Evolutionary conservation across 2,888 invertebrate species (phyloP), one percentile per base, ranked within the genome.

Genomic region (Erebia aethiops): DNA sequence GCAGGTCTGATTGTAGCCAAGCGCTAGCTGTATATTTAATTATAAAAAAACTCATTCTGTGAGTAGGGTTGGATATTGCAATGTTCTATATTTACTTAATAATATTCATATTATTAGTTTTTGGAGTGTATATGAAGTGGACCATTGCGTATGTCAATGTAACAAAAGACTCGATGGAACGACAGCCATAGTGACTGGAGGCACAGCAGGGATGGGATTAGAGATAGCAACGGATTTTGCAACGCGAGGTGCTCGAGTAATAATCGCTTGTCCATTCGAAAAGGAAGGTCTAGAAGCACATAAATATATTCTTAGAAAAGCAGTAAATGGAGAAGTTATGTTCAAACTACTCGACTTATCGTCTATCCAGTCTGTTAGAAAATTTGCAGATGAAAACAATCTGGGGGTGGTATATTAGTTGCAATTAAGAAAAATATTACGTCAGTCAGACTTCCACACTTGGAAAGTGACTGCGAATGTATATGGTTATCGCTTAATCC

Each of bases 271-370:
- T 43, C 89, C 89, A 0, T 84, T 84, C 65, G 73, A 80, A 56
- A 77, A 84, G 11, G 89, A 90, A 78, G 90, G 90, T 0, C 18
- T 2, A 0, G 68, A 62, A 1, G 88, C 87, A 1, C 71, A 69
- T 94, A 95, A 95, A 73, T 94, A 95, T 82, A 95, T 97, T 26
- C 81, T 94, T 2, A 88, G 94, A 74, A 91, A 92, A 73, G 95
- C 95, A 0, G 94, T 94, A 51, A 97, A 96, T 80, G 85, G 90
- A 10, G 95, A 96, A 71, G 87, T 97, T 2, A 77, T 95, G 0
- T 95, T 96, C 1, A 95, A 95, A 81, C 94, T 95, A 77, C 87
- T 97, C 10, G 96, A 98, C 82, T 85, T 97, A 41, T 95, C 96
- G 7, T 96, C 96, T 14, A 54, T 74, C 46, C 14, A 66, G 98